phyloP scores from a whole-genome alignment of 2,113 vertebrate genomes.

The Capreolus pygargus region DNA sequence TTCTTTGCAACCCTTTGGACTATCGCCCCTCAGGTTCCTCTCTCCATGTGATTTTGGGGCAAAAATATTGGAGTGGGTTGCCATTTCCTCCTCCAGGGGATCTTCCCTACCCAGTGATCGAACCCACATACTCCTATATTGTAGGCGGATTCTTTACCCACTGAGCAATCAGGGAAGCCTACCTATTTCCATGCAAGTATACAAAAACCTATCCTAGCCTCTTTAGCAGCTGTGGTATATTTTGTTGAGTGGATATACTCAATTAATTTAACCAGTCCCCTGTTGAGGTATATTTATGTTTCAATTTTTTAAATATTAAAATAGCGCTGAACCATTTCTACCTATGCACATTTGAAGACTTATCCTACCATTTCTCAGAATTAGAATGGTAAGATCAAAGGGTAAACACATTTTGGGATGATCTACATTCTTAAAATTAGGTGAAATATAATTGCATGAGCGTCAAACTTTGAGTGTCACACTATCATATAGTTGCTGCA shows the following conservation, averaged over 20 bases:
- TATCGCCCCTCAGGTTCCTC: not conserved
- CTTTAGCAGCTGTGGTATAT: not conserved
- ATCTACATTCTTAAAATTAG: not conserved
- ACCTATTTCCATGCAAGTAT: not conserved
- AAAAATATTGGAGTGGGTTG: not conserved
- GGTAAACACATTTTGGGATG: not conserved
- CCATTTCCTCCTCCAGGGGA: not conserved
- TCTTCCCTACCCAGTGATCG: not conserved
- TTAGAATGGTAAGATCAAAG: not conserved
- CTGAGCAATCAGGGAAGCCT: not conserved
- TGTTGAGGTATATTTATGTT: not conserved
- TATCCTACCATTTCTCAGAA: not conserved
- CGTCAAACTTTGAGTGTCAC: not conserved
- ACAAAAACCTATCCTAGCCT: not conserved
- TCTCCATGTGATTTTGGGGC: not conserved
- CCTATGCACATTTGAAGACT: not conserved
- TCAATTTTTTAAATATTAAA: not conserved
- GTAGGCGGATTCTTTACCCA: not conserved
- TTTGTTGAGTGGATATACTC: not conserved
- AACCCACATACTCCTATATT: not conserved
- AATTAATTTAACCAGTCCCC: not conserved
- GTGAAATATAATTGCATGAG: not conserved
- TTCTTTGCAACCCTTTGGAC: not conserved
- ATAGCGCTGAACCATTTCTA: not conserved
- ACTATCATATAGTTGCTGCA: not conserved